phyloP scores from a whole-genome alignment of 2,113 vertebrate species.

The Passer montanus region DNA sequence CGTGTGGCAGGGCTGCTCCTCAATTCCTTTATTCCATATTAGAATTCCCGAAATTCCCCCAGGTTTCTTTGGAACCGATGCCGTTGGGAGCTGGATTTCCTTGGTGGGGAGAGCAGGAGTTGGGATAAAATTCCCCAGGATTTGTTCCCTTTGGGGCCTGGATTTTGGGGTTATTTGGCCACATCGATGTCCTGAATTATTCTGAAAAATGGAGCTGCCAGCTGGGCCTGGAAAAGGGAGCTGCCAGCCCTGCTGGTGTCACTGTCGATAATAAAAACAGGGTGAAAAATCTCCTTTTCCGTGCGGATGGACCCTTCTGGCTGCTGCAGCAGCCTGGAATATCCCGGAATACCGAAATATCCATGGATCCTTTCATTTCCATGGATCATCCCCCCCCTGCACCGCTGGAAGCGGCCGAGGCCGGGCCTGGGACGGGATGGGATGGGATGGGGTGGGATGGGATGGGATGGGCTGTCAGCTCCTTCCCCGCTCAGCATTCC shows the following conservation, averaged over 20 bases:
- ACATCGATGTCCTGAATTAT: fast-evolving
- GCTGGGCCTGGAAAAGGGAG: neutral
- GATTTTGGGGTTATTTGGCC: neutral
- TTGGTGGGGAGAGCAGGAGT: neutral
- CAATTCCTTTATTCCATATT: fast-evolving
- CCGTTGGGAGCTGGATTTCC: neutral
- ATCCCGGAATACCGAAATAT: fast-evolving
- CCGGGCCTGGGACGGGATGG: neutral
- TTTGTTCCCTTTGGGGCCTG: neutral
- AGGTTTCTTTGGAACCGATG: fast-evolving
- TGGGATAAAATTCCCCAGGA: fast-evolving
- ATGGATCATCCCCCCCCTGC: neutral
- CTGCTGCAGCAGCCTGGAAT: neutral
- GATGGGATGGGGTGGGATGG: neutral
- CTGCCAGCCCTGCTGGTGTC: neutral
- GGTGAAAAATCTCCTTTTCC: neutral
- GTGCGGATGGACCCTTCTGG: neutral
- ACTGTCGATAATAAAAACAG: neutral
- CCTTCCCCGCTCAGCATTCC: neutral
- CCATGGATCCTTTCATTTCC: fast-evolving
- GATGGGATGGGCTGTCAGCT: neutral
- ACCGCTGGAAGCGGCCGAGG: neutral
- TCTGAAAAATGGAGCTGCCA: neutral
- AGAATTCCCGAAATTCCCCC: neutral
- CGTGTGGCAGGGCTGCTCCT: neutral